A percentile compares a stretch with the other conserved stretches of the same genome.
Conservation (phyloP, 2,888 invertebrate species). For the Hypselothyrea guttata region DNA sequence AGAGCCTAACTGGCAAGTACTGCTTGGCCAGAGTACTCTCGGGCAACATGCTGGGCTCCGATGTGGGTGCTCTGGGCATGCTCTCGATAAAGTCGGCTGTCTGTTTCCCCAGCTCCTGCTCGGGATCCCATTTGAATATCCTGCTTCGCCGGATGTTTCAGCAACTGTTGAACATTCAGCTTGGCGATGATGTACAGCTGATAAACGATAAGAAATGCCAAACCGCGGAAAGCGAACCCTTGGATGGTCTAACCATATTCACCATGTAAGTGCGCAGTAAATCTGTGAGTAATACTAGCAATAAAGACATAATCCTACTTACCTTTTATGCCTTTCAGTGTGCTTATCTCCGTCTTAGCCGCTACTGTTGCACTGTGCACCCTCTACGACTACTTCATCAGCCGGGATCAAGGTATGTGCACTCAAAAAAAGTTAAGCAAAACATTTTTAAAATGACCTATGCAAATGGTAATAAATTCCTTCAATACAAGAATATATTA, state of each 20-base stretch:
- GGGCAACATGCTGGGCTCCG: slow-evolving; percentile 4
- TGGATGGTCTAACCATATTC: slow-evolving; percentile 57
- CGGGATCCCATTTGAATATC: slow-evolving; percentile 32
- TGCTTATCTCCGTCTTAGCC: slow-evolving; percentile 33
- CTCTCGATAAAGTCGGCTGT: slow-evolving; percentile 41
- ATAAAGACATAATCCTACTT: no score
- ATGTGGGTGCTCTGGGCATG: rapidly evolving
- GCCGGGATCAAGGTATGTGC: slow-evolving; percentile 44
- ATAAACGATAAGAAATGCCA: slow-evolving; percentile 30
- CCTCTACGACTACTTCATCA: slow-evolving; percentile 54
- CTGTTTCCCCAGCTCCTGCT: slow-evolving; percentile 67
- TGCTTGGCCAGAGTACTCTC: slow-evolving; percentile 27
- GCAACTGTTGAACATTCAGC: slow-evolving; percentile 31
- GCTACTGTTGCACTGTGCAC: slow-evolving; percentile 39
- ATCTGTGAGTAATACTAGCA: not conserved
- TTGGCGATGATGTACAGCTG: not conserved
- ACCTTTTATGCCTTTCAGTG: slow-evolving; percentile 33
- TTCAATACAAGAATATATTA: no score
- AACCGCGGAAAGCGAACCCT: slow-evolving; percentile 27
- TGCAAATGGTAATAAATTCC: no score
- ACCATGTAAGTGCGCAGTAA: slow-evolving; percentile 61
- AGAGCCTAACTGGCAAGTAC: slow-evolving; percentile 45
- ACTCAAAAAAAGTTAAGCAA: no score
- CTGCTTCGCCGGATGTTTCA: slow-evolving; percentile 37
- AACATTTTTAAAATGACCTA: no score